Evolutionary conservation across 2,797 vertebrate species (phyloP).

Genomic region (Lutjanus argentimaculatus): DNA sequence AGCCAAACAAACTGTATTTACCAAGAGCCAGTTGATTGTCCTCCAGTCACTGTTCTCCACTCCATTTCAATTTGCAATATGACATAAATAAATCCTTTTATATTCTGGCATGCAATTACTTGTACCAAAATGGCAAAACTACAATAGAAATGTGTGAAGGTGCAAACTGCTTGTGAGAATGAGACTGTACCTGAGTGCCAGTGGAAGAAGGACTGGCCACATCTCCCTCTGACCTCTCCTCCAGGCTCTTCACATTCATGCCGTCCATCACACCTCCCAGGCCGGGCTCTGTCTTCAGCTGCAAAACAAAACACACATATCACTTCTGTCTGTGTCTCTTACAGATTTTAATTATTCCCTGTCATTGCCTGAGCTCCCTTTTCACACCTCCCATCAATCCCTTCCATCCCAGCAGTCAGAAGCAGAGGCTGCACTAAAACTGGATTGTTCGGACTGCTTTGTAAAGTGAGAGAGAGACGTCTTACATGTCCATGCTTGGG

Average conservation of each 20-base stretch:
- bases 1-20: no score
- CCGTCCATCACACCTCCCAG: constrained; percentile 87
- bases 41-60: background rate
- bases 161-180: background rate
- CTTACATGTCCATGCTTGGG: constrained; percentile 92
- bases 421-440: constrained; percentile 8
- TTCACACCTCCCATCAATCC: background rate
- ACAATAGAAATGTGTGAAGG: background rate
- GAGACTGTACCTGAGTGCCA: constrained; percentile 91
- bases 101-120: background rate
- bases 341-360: background rate
- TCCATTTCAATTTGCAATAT: background rate
- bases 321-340: background rate
- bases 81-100: background rate
- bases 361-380: background rate
- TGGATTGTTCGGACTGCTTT: background rate
- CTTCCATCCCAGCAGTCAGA: background rate
- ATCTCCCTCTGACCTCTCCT: constrained; percentile 94
- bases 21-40: background rate
- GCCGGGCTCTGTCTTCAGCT: constrained; percentile 95
- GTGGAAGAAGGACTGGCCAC: constrained; percentile 95
- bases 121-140: background rate
- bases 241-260: constrained; percentile 89
- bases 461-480: constrained; percentile 20
- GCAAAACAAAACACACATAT: constrained; percentile 39